phyloP scores from a whole-genome alignment of 2,888 invertebrate species.

The Drosophila colorata region DNA sequence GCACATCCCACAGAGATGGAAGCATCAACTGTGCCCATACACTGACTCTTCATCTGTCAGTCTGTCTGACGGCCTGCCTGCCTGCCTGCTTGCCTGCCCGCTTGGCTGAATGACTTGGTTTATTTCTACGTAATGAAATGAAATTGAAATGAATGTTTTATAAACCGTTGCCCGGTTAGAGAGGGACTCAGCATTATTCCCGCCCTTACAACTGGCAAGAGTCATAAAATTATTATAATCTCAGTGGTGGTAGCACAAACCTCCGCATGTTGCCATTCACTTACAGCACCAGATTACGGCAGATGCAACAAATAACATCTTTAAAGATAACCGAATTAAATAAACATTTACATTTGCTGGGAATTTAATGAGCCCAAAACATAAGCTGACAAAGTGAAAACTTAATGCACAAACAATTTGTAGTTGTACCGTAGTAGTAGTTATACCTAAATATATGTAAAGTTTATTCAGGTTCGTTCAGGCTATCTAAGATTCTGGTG shows the following conservation, averaged over 20 bases:
- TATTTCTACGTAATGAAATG: constrained; percentile 79
- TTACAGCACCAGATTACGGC: constrained; percentile 1
- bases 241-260: constrained; percentile 23
- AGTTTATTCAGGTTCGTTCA: background rate
- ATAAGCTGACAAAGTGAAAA: background rate
- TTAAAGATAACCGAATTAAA: constrained; percentile 12
- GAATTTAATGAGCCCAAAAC: constrained; percentile 32
- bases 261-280: constrained; percentile 32
- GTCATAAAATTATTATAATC: constrained; percentile 60
- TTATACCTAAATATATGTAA: background rate
- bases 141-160: constrained; percentile 82
- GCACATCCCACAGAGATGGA: constrained; percentile 31
- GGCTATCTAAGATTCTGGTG: background rate
- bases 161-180: constrained; percentile 59
- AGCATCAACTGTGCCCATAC: constrained; percentile 24
- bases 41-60: constrained; percentile 26
- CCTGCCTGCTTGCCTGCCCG: constrained; percentile 10
- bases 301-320: constrained; percentile 20
- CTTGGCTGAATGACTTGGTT: constrained; percentile 69
- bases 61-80: constrained; percentile 12
- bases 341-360: constrained; percentile 12
- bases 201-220: constrained; percentile 27
- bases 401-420: constrained; percentile 37
- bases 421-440: background rate
- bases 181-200: constrained; percentile 11